Evolutionary conservation across 2,888 invertebrate genomes (phyloP).

Genomic region (Chesias legatella): DNA sequence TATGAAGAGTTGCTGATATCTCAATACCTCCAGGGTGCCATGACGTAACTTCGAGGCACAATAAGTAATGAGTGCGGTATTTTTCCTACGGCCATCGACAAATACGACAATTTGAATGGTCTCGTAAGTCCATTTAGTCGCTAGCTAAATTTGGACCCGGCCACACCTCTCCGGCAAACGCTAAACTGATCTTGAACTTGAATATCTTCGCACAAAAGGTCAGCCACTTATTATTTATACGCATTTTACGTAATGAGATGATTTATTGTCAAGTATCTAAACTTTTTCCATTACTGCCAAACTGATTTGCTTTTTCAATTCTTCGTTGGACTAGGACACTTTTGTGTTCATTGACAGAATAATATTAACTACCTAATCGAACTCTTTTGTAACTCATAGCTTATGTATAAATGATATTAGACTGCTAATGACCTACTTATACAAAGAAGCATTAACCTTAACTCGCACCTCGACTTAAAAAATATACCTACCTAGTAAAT

Average conservation of each 20-base stretch:
- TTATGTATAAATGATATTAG: too few species aligned
- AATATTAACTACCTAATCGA: too few species aligned
- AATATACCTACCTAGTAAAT: too few species aligned
- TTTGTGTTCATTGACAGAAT: too few species aligned
- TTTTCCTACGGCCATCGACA: slow-evolving; percentile 40
- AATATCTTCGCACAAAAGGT: slow-evolving; percentile 17
- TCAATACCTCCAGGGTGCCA: slow-evolving; percentile 24
- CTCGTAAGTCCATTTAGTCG: slow-evolving; percentile 36
- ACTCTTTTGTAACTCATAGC: too few species aligned
- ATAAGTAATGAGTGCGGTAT: slow-evolving; percentile 27
- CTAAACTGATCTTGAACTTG: slow-evolving; percentile 5
- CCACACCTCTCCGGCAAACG: slow-evolving; percentile 31
- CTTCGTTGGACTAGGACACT: too few species aligned
- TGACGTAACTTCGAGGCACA: slow-evolving; percentile 34
- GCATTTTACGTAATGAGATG: slow-evolving; percentile 1
- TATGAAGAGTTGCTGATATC: background rate
- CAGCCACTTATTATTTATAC: slow-evolving; percentile 9
- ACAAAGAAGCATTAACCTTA: too few species aligned
- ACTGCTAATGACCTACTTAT: too few species aligned
- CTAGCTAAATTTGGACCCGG: slow-evolving; percentile 40
- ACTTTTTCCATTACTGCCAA: too few species aligned
- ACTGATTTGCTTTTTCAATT: too few species aligned
- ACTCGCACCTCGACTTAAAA: too few species aligned
- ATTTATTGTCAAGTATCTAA: slow-evolving; percentile 8
- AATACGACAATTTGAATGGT: slow-evolving; percentile 6